phyloP scores from a whole-genome alignment of 2,113 vertebrate genomes.

The Erpornis zantholeuca region DNA sequence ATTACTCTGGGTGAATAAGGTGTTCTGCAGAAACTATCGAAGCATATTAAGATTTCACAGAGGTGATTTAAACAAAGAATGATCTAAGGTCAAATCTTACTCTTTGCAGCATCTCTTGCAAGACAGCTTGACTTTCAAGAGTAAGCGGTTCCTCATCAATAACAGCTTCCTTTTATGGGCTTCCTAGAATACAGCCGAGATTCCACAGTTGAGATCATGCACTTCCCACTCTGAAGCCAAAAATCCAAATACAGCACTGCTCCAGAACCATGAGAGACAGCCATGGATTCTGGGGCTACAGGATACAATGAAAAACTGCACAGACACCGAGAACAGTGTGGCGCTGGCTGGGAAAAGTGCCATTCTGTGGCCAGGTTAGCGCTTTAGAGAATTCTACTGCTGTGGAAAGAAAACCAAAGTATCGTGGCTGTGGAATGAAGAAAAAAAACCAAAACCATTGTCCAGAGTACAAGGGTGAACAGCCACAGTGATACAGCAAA shows the following conservation, averaged over 20 bases:
- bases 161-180: constrained; percentile 57
- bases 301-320: neutral
- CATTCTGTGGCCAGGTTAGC: neutral
- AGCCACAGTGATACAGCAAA: neutral
- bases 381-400: neutral
- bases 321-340: neutral
- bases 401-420: neutral
- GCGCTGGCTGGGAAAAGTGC: neutral
- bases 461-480: neutral
- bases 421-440: neutral
- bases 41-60: neutral
- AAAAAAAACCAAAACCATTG: neutral
- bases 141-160: constrained; percentile 67
- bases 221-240: neutral
- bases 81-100: constrained; percentile 37
- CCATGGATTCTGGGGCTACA: neutral
- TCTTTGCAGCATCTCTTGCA: constrained; percentile 65
- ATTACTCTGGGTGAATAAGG: neutral
- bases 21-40: neutral
- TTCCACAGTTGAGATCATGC: neutral
- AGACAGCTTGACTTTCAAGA: constrained; percentile 63
- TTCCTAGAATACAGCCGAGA: constrained; percentile 73
- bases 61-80: neutral
- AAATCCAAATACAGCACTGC: neutral
- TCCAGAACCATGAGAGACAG: neutral